These are phyloP conservation scores for Chymomyza fuscimana DNA, from an alignment of 2,888 invertebrate genomes.

Conservation along the genomic window DNA sequence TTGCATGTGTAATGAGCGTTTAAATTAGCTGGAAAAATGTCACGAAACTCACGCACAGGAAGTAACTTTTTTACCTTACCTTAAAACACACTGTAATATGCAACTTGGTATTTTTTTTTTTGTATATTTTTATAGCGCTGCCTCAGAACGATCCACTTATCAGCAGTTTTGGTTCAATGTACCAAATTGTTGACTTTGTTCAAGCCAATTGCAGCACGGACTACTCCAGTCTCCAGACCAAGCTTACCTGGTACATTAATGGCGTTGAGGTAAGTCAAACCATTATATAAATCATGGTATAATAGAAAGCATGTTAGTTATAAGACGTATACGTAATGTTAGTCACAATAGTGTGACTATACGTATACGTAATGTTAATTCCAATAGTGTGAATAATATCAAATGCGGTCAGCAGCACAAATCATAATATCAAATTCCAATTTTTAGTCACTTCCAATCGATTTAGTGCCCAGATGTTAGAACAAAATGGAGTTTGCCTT, in stretches of 20 bases:
- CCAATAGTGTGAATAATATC: no score
- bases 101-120: not conserved
- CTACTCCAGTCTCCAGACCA: slow-evolving; percentile 75
- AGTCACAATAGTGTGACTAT: no score
- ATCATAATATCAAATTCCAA: no score
- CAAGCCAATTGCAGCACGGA: slow-evolving; percentile 78
- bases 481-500: no score
- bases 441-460: no score
- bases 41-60: slow-evolving; percentile 2
- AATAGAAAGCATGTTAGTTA: no score
- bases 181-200: slow-evolving; percentile 75
- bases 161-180: slow-evolving; percentile 73
- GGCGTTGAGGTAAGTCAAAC: slow-evolving; percentile 67
- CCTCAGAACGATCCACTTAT: slow-evolving; percentile 78
- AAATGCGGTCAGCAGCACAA: no score
- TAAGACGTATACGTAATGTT: no score
- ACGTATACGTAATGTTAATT: no score
- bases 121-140: slow-evolving; percentile 58
- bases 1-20: slow-evolving; percentile 69
- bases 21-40: slow-evolving; percentile 61
- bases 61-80: not conserved
- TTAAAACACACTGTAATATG: not conserved
- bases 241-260: slow-evolving; percentile 76
- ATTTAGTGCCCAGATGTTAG: no score
- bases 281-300: not conserved